Conservation (phyloP, 2,888 invertebrate species). For the Pollenia amentaria region DNA sequence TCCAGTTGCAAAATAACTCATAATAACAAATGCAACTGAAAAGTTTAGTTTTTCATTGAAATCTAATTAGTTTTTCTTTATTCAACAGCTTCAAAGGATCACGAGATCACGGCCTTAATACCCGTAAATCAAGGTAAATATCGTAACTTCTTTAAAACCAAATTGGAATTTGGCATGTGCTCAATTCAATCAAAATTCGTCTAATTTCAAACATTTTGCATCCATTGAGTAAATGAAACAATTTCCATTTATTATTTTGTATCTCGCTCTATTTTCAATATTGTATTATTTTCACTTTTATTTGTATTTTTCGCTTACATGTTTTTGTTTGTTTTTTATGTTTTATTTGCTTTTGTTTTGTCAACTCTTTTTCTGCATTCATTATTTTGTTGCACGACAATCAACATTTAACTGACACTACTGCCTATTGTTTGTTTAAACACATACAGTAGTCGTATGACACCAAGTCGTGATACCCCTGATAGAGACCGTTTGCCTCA, state of each 20-base stretch:
- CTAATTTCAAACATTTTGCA: conserved; percentile 70
- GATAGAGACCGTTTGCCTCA: conserved; percentile 93
- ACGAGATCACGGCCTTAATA: conserved; percentile 86
- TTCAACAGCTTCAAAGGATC: conserved; percentile 87
- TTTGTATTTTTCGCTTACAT: conserved; percentile 73
- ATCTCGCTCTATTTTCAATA: conserved; percentile 46
- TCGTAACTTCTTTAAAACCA: not conserved
- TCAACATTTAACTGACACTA: conserved; percentile 52
- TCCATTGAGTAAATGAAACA: conserved; percentile 59
- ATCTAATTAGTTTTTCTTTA: not conserved
- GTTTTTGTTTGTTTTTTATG: conserved; percentile 70
- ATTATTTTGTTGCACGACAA: conserved; percentile 64
- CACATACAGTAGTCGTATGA: conserved; percentile 89
- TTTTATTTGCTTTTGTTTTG: conserved; percentile 80
- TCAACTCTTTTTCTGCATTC: conserved; percentile 76
- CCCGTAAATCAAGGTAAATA: conserved; percentile 84
- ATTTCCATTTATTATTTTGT: conserved; percentile 74
- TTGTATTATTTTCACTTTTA: conserved; percentile 33
- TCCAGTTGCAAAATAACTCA: conserved; percentile 11
- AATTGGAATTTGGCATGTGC: conserved; percentile 46
- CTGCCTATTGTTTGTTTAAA: conserved; percentile 63
- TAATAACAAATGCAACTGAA: not conserved
- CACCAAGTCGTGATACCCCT: conserved; percentile 93
- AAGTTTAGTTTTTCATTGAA: not conserved
- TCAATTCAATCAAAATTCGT: conserved; percentile 8